phyloP scores from a whole-genome alignment of 2,888 invertebrate species.

The Notocelia uddmanniana region DNA sequence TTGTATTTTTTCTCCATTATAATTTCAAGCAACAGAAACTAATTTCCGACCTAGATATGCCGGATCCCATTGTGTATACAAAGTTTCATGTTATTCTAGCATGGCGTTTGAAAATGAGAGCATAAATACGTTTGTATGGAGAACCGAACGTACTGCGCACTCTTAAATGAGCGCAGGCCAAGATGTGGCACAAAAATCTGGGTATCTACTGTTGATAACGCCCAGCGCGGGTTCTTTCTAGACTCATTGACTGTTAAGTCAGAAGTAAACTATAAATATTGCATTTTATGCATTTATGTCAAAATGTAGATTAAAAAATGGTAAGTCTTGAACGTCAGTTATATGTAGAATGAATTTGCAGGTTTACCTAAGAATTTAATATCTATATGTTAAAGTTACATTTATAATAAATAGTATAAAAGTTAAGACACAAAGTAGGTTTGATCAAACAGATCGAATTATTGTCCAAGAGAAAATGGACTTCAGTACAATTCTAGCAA shows the following conservation, averaged over 20 bases:
- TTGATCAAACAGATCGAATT: background rate
- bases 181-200: background rate
- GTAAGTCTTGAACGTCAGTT: background rate
- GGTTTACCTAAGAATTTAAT: background rate
- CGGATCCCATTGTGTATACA: too few relatives aligned
- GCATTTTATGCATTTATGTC: constrained; percentile 28
- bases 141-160: too few relatives aligned
- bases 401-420: background rate
- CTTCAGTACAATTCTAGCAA: background rate
- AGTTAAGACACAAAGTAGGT: background rate
- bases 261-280: background rate
- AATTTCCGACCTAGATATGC: too few relatives aligned
- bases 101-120: too few relatives aligned
- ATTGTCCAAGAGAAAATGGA: background rate
- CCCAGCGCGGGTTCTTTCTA: background rate
- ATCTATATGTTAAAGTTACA: background rate
- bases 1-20: too few relatives aligned
- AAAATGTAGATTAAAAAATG: constrained; percentile 3
- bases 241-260: background rate
- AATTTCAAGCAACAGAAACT: too few relatives aligned
- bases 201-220: background rate
- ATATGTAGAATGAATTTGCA: background rate
- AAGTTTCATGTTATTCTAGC: too few relatives aligned
- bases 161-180: background rate
- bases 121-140: too few relatives aligned